These are phyloP conservation scores for Theropithecus gelada DNA, from an alignment of 2,113 vertebrate genomes.

Conservation along the genomic window DNA sequence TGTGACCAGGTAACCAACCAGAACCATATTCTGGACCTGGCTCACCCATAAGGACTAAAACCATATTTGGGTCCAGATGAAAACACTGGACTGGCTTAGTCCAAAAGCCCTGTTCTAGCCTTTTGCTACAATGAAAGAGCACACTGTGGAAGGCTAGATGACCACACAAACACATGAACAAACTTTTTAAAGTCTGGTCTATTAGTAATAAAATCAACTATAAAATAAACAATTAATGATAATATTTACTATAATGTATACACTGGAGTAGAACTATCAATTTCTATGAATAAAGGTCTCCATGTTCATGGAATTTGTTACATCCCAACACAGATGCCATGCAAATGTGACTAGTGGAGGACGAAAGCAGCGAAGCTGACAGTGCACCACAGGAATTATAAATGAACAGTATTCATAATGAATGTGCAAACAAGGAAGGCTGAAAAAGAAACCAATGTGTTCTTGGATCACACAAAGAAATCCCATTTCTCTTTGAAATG, in stretches of 20 bases:
- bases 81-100: background rate
- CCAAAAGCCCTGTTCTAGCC: background rate
- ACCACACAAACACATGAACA: background rate
- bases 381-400: background rate
- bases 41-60: background rate
- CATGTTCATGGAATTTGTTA: background rate
- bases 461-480: background rate
- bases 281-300: background rate
- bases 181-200: background rate
- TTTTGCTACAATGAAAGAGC: background rate
- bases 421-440: background rate
- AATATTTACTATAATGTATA: background rate
- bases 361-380: fast-evolving
- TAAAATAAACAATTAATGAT: background rate
- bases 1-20: background rate
- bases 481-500: slow-evolving; percentile 14
- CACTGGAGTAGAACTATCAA: background rate
- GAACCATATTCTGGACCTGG: background rate
- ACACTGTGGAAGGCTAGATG: too few relatives aligned
- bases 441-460: background rate
- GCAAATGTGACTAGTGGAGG: background rate
- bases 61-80: background rate
- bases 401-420: background rate
- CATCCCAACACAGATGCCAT: background rate
- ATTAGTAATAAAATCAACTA: background rate